Evolutionary conservation across 2,888 invertebrate genomes (phyloP), one percentile per base, ranked within the genome.

Genomic region (Coecobrya sp.): DNA sequence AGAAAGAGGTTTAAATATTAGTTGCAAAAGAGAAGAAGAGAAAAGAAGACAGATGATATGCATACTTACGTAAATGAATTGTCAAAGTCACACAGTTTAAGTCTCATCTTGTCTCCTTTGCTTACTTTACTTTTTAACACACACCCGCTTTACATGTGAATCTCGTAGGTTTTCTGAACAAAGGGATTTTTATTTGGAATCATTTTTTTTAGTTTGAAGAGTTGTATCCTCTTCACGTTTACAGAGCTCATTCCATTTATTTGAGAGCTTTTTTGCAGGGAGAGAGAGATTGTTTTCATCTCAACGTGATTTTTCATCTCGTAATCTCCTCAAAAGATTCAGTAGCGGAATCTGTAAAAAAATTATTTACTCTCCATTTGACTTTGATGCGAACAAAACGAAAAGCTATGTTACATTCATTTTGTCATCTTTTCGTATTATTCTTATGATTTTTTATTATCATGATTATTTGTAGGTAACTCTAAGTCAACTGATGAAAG

Each of bases 401-500:
- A 8, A 30, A 16, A 45, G 13, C 0, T 55, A 27, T 13, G 11
- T 36, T 16, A 27, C 42, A 73, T 13, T 49, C 45, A 49, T 10
- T 49, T 25, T 76, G 45, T 76, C 49, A 49, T 49, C 5, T 4
- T 3, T 73, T 36, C 36, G 1, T n/a, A 25, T n/a, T 45, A 76
- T 52, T 16, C 45, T 13, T 55, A 10, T 79, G 13, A 3, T 11
- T 49, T 13, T 52, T 30, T 79, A 16, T 68, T 68, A n/a, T n/a
- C n/a, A n/a, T n/a, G n/a, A n/a, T 13, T 27, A 30, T 49, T 52
- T 42, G 45, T 73, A 94, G 94, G 93, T 92, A 36, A 95, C 96
- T 85, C 96, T 98, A 94, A 97, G 98, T 93, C 98, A 98, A 95
- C 97, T 98, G 93, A 98, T 98, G 95, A 97, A 98, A 93, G 98